Evolutionary conservation across 2,113 vertebrate species (phyloP).

Genomic region (Pleuronectes platessa): DNA sequence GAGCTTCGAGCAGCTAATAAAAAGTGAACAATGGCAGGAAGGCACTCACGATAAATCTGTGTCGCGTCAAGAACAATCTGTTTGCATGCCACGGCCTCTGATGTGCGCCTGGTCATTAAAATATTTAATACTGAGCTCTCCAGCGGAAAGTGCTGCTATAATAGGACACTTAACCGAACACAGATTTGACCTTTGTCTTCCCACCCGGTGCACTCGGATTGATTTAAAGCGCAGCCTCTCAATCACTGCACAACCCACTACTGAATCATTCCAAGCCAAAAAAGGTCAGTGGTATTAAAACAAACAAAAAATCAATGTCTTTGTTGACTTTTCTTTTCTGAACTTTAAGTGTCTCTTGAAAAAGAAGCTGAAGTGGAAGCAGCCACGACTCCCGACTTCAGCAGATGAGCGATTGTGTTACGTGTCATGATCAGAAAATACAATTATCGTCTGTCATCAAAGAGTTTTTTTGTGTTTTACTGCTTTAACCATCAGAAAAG

Average conservation of each 20-base stretch:
- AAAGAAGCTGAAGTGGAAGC: not conserved
- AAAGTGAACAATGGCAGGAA: slow-evolving; percentile 47
- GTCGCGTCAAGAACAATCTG: slow-evolving; percentile 45
- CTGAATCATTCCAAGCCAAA: not conserved
- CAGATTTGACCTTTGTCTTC: slow-evolving; percentile 2
- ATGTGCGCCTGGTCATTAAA: slow-evolving; percentile 40
- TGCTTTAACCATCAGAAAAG: too few species aligned
- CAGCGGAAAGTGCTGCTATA: slow-evolving; percentile 22
- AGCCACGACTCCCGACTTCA: not conserved
- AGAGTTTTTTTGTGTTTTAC: too few species aligned
- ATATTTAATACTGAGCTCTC: slow-evolving; percentile 51
- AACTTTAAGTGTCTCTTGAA: not conserved
- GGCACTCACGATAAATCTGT: slow-evolving; percentile 48
- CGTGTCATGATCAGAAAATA: slow-evolving; percentile 14
- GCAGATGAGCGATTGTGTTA: not conserved
- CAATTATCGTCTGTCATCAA: not conserved
- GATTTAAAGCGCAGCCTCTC: not conserved
- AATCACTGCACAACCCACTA: not conserved
- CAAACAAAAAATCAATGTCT: not conserved
- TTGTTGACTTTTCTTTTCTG: not conserved
- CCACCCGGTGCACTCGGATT: not conserved
- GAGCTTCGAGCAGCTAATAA: slow-evolving; percentile 46
- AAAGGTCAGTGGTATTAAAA: not conserved
- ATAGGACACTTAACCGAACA: slow-evolving; percentile 22
- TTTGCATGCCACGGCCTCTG: slow-evolving; percentile 34